These are phyloP conservation scores for Metellina segmentata DNA, from an alignment of 2,888 invertebrate genomes.

Conservation along the genomic window DNA sequence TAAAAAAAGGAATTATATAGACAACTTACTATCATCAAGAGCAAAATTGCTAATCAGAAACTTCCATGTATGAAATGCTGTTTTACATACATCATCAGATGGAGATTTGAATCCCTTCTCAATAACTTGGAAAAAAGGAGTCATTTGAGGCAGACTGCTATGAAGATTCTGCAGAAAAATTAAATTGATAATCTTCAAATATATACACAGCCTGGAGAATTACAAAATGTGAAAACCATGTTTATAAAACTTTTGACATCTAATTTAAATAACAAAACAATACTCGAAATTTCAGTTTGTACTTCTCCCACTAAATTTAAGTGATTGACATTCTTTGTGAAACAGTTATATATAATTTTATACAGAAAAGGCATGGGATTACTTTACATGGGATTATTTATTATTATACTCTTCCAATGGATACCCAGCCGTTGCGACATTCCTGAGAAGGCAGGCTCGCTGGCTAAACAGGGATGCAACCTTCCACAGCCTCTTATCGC, in stretches of 20 bases:
- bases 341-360: background rate
- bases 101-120: constrained; percentile 67
- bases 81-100: constrained; percentile 51
- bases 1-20: background rate
- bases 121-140: constrained; percentile 59
- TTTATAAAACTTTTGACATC: background rate
- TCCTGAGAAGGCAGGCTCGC: too few relatives aligned
- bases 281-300: too few relatives aligned
- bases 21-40: constrained; percentile 29
- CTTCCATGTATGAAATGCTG: constrained; percentile 60
- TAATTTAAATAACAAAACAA: background rate
- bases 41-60: constrained; percentile 63
- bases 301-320: too few relatives aligned
- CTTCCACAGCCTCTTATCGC: too few relatives aligned
- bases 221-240: background rate
- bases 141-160: constrained; percentile 40
- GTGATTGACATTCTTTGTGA: background rate
- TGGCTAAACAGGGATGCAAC: too few relatives aligned
- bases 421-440: too few relatives aligned
- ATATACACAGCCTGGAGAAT: background rate
- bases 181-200: background rate
- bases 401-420: too few relatives aligned
- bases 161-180: constrained; percentile 34
- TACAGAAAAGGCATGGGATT: background rate
- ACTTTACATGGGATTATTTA: too few relatives aligned